Conservation (phyloP, 2,113 vertebrate genomes). For the Nipponia nippon region DNA sequence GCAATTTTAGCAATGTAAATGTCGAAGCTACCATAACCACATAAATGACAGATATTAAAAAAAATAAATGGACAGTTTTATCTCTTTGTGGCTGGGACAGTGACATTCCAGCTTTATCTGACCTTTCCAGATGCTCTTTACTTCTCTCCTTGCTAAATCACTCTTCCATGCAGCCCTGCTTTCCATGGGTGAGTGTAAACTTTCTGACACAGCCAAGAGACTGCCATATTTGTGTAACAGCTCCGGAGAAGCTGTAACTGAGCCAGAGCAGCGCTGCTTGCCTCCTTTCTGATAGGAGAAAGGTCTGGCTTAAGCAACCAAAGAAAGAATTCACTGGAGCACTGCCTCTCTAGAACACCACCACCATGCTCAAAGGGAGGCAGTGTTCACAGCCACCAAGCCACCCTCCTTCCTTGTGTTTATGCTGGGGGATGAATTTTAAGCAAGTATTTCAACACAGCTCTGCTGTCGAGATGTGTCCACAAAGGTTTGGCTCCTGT, state of each 20-base stretch:
- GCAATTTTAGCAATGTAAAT: conserved; percentile 29
- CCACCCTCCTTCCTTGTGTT: neutral
- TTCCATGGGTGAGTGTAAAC: neutral
- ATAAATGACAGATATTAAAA: conserved; percentile 15
- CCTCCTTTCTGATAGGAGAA: neutral
- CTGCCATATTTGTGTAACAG: neutral
- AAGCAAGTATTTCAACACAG: neutral
- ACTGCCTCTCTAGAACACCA: neutral
- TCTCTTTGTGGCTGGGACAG: neutral
- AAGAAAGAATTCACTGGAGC: neutral
- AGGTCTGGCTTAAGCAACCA: neutral
- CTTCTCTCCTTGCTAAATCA: conserved; percentile 3
- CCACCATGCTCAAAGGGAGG: neutral
- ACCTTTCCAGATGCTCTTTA: conserved; percentile 47
- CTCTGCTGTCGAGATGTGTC: neutral
- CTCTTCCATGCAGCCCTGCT: neutral
- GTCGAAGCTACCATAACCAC: neutral
- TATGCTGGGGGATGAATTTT: neutral
- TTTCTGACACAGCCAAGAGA: neutral
- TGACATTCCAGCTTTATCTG: conserved; percentile 49
- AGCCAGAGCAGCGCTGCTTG: neutral
- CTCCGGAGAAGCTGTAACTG: neutral
- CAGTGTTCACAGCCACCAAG: neutral
- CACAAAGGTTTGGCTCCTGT: neutral
- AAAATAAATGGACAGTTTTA: neutral